These are phyloP conservation scores for Linepithema humile DNA, from an alignment of 1,140 invertebrate genomes.

Conservation along the genomic window DNA sequence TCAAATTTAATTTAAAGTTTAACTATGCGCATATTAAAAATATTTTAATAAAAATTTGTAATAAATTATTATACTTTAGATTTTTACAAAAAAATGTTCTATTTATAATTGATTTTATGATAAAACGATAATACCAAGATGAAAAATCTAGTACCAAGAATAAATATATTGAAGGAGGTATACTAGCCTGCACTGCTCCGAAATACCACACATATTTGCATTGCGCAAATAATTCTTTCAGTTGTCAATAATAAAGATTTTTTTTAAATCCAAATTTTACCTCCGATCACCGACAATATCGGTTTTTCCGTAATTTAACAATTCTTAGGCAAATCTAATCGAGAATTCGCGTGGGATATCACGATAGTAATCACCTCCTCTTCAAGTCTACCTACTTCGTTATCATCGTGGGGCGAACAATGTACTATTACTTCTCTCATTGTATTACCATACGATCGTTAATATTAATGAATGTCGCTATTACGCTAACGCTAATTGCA, in stretches of 20 bases:
- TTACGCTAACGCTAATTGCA: constrained; percentile 49
- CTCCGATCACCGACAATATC: neutral
- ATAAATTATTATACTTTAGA: neutral
- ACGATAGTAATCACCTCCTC: constrained; percentile 20
- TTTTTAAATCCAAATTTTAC: neutral
- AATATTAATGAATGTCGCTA: constrained; percentile 53
- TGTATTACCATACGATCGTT: constrained; percentile 49
- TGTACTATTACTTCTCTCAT: constrained; percentile 38
- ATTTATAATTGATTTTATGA: neutral
- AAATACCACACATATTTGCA: neutral
- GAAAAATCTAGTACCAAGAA: neutral
- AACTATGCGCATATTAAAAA: neutral
- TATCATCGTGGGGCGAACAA: constrained; percentile 52
- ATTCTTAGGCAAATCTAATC: constrained; percentile 34
- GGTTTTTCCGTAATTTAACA: constrained; percentile 31
- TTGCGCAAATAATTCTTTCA: neutral
- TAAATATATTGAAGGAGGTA: no score
- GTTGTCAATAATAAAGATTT: neutral
- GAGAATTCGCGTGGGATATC: constrained; percentile 25
- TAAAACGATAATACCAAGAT: neutral
- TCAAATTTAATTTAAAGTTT: neutral
- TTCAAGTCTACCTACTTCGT: constrained; percentile 17
- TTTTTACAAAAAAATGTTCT: neutral
- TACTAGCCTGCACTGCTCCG: neutral
- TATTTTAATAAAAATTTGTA: neutral